phyloP scores from a whole-genome alignment of 2,113 vertebrate species.

The Bagarius yarrelli region DNA sequence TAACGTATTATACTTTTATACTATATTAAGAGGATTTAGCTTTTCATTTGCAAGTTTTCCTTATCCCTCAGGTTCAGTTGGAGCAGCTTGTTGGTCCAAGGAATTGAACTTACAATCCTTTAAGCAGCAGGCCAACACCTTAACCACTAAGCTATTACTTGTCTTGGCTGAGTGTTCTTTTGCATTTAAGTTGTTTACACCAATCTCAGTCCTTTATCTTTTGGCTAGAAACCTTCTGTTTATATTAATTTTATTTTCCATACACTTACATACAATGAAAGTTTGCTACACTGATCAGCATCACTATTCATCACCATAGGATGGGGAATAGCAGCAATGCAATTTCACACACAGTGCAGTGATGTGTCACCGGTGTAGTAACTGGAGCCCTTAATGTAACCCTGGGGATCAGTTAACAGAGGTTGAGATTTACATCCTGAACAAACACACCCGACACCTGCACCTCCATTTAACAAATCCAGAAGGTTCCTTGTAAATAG shows the following conservation, averaged over 20 bases:
- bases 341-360: slow-evolving; percentile 44
- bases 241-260: slow-evolving; percentile 28
- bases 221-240: neutral
- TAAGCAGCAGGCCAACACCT: too few relatives aligned
- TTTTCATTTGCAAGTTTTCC: too few relatives aligned
- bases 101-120: too few relatives aligned
- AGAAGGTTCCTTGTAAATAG: slow-evolving; percentile 34
- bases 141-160: too few relatives aligned
- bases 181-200: too few relatives aligned
- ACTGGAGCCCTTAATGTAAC: slow-evolving; percentile 23
- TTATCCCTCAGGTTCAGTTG: too few relatives aligned
- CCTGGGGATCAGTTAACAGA: slow-evolving; percentile 26
- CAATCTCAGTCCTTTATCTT: too few relatives aligned
- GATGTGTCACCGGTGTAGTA: slow-evolving; percentile 31
- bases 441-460: slow-evolving; percentile 23
- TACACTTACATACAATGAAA: neutral
- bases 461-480: slow-evolving; percentile 24
- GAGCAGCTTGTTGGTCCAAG: too few relatives aligned
- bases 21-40: too few relatives aligned
- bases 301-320: slow-evolving; percentile 9
- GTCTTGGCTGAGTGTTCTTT: too few relatives aligned
- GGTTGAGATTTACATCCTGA: slow-evolving; percentile 37
- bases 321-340: slow-evolving; percentile 30
- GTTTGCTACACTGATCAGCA: slow-evolving; percentile 5
- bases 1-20: too few relatives aligned